Conservation (phyloP, 2,888 invertebrate genomes). For the Cybosia mesomella region DNA sequence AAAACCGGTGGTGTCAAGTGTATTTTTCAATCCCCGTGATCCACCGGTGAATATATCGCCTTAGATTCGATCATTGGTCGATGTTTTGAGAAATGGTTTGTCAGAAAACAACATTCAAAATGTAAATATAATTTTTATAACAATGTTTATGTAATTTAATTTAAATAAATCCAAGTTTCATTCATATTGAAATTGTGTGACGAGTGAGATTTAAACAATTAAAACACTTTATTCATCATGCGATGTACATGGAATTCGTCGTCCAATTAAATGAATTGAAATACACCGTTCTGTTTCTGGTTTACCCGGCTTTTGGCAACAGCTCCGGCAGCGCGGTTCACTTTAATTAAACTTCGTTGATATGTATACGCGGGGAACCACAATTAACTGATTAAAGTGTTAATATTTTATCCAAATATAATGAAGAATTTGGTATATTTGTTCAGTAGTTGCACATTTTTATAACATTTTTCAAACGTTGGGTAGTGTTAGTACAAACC, state of each 20-base stretch:
- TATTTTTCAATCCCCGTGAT: too few relatives aligned
- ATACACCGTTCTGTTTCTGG: conserved; percentile 60
- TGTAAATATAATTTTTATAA: too few relatives aligned
- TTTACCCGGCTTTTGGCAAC: conserved; percentile 58
- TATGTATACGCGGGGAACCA: conserved; percentile 56
- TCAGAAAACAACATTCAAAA: neutral
- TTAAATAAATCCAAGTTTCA: conserved; percentile 21
- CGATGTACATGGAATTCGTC: conserved; percentile 42
- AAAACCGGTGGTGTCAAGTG: too few relatives aligned
- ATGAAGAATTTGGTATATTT: conserved; percentile 21
- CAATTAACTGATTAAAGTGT: conserved; percentile 60
- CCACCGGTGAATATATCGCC: too few relatives aligned
- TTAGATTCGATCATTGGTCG: too few relatives aligned
- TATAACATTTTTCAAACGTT: neutral
- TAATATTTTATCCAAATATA: conserved; percentile 49
- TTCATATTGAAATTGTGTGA: conserved; percentile 22
- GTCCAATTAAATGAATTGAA: conserved; percentile 66
- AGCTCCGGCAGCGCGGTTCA: conserved; percentile 35
- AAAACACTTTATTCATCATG: conserved; percentile 36
- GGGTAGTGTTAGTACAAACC: neutral
- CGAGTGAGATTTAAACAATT: conserved; percentile 39
- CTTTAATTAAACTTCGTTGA: conserved; percentile 63
- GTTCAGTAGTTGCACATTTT: neutral
- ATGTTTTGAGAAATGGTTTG: neutral
- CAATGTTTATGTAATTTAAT: neutral